Evolutionary conservation across 2,888 invertebrate genomes (phyloP), one percentile per base, ranked within the genome.

Genomic region (Noctuana brunneofusca): DNA sequence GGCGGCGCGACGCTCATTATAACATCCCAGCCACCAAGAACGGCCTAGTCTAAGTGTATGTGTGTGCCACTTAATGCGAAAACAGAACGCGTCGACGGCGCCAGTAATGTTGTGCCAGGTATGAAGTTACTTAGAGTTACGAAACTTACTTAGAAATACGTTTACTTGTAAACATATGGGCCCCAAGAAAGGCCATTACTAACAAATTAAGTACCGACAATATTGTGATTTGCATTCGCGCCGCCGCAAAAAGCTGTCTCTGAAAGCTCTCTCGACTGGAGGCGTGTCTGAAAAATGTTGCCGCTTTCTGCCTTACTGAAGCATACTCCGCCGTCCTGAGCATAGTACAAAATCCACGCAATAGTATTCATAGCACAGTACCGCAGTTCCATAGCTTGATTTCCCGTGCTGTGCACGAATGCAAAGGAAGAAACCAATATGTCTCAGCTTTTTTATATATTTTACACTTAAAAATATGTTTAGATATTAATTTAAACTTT

Each of bases 1-100:
- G 66, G 66, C 62, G 68, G 66, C 62, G 68, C 69, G 71, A 67
- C 71, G 71, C 75, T 80, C 80, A 81, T 84, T 80, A 81, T 73
- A 68, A 68, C 69, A 66, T 54, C 54, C 53, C 64, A 32, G 68
- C 62, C 64, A 22, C 48, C n/a, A 22, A 22, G 48, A 48, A n/a
- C 18, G 43, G 16, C 14, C 20, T 4, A 3, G 9, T 1, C 41
- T 14, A n/a, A n/a, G n/a, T n/a, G n/a, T n/a, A n/a, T n/a, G 16
- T 41, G 14, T 16, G 14, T 14, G 38, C n/a, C 8, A 41, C 6
- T 41, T 16, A 41, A 41, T 41, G 14, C 41, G 14, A 16, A 41
- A 41, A 41, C 41, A 41, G 16, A 16, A 41, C 5, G 41, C 6
- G 4, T 41, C 6, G 2, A 41, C 41, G 11, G 35, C n/a, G 35